Evolutionary conservation across 2,113 vertebrate species (phyloP).

Genomic region (Trochalopteron elliotii): DNA sequence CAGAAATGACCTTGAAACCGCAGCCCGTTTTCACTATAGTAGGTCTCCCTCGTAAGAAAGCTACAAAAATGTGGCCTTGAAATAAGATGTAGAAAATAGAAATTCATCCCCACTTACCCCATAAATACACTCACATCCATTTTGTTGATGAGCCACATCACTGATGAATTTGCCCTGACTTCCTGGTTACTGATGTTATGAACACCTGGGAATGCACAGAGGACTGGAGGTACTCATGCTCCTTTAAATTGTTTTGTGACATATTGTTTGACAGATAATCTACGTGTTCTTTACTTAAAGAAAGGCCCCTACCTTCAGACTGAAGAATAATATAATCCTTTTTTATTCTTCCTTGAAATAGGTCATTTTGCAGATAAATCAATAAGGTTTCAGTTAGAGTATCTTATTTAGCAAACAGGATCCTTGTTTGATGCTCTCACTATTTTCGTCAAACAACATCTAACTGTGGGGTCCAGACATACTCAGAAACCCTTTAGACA

Average conservation of each 20-base stretch:
- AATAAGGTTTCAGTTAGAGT: neutral
- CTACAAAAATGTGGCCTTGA: neutral
- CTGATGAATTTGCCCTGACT: neutral
- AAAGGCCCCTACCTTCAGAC: neutral
- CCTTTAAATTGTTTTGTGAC: neutral
- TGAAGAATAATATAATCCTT: neutral
- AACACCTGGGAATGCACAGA: neutral
- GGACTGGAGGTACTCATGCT: neutral
- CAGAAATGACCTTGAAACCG: neutral
- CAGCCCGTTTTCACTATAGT: neutral
- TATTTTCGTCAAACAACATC: neutral
- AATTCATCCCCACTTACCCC: neutral
- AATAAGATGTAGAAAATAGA: neutral
- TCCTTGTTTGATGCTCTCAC: neutral
- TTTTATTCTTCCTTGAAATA: neutral
- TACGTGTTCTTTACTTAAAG: neutral
- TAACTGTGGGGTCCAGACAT: neutral
- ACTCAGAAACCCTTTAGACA: neutral
- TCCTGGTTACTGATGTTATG: neutral
- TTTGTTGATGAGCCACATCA: fast-evolving
- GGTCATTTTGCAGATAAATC: neutral
- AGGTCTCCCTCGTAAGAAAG: neutral
- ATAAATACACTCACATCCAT: neutral
- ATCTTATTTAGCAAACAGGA: neutral
- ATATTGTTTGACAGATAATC: neutral